Evolutionary conservation across 2,797 vertebrate genomes (phyloP), one percentile per base, ranked within the genome.

Genomic region (Anas bahamensis): DNA sequence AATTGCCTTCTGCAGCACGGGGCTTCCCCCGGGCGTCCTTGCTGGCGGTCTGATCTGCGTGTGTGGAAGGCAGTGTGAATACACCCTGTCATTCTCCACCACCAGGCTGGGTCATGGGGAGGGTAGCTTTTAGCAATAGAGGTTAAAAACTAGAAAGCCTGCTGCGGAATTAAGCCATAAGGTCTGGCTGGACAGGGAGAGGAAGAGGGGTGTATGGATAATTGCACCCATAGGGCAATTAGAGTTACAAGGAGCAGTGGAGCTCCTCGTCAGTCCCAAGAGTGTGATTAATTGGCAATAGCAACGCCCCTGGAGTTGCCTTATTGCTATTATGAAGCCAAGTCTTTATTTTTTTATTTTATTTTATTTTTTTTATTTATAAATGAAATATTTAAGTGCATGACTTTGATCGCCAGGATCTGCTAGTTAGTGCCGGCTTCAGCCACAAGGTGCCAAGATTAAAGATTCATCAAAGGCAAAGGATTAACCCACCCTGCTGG

Each of bases 391-490:
- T 97, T 96, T 93, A 95, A 93, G 93, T 88, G 53, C 56, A 83
- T 78, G 60, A 81, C 96, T 97, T 96, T 96, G 96, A 97, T 96
- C 63, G 31, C 93, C 68, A 86, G 69, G 76, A 94, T 94, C 88
- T 93, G 83, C 83, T 96, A 96, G 96, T 96, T 96, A 96, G 88
- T 94, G 94, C 71, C 0, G 9, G 84, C 92, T 93, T 93, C 94
- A 94, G 83, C 92, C 96, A 97, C 71, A 87, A 96, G 90, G 88
- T 95, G 95, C 89, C 85, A 65, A 89, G 78, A 96, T 97, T 93
- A 97, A 97, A 96, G 93, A 96, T 96, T 95, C 92, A 97, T 97
- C 96, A 96, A 97, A 97, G 83, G 95, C 85, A 90, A 72, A 93
- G 91, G 66, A 95, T 92, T 90, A 95, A 68, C 77, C 74, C 56